Base-by-base conservation (phyloP, 1,140 invertebrate species). In the Eumeta japonica region DNA sequence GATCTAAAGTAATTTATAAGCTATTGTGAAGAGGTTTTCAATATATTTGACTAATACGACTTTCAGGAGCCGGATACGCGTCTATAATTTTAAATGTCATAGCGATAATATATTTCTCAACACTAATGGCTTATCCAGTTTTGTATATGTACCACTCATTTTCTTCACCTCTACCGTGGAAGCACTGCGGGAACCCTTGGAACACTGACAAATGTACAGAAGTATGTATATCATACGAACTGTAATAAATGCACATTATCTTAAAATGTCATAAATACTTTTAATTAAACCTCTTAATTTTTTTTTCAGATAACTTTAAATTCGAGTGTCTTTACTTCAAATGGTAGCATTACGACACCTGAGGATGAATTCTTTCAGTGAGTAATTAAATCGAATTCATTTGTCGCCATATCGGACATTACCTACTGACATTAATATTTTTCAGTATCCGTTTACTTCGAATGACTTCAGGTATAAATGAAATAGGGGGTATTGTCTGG, bases 101-200 rank as follows among this genome's bases (percentile, higher is more conserved):
- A 63, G 92, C 92, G 29, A 87, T 88, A 9, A 89, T 88, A 67
- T 97, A 97, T 63, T 97, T 96, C 74, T 93, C 94, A 55, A 87
- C 93, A 0, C 88, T 97, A 45, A 91, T 97, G 49, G 83, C 92
- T 2, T 96, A 93, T 82, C 88, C 93, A 3, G 66, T 97, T 14
- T 85, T 94, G 43, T 97, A 92, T 76, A 81, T 88, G 35, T 80
- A 81, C 13, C 85, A 87, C 46, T 86, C 87, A 15, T 80, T 85
- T 28, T 75, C 57, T 12, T 58, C 75, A 9, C 83, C 83, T 28
- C 78, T 97, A 5, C 93, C 93, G 0, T 97, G 94, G 94, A 80
- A 85, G 14, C 78, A 79, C 42, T 97, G 94, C 61, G 77, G 86
- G 54, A 91, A 97, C 76, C 50, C 80, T 0, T 97, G 93, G 93